Evolutionary conservation across 2,888 invertebrate genomes (phyloP).

Genomic region (Aethes cnicana): DNA sequence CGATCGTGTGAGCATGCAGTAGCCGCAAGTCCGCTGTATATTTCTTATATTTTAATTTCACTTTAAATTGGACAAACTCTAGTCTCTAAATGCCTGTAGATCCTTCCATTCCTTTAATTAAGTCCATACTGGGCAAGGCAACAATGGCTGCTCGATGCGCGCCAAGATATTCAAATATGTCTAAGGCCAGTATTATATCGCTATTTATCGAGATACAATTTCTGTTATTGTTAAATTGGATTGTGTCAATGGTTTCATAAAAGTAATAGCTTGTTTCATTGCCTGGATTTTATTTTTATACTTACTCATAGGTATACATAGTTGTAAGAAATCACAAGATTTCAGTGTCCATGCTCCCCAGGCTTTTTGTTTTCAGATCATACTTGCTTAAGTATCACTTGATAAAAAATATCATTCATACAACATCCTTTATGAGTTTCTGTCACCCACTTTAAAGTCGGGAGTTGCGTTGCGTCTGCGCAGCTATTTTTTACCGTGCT

Average conservation of each 20-base stretch:
- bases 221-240: slow-evolving; percentile 22
- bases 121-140: slow-evolving; percentile 78
- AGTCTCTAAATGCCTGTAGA: slow-evolving; percentile 73
- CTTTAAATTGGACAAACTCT: slow-evolving; percentile 35
- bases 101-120: slow-evolving; percentile 77
- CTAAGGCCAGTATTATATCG: slow-evolving; percentile 75
- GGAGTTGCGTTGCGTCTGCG: not conserved
- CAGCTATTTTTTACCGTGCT: slow-evolving; percentile 25
- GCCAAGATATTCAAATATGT: slow-evolving; percentile 81
- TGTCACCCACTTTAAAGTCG: slow-evolving; percentile 8
- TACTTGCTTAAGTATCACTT: too few species aligned
- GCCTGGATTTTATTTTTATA: not conserved
- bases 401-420: too few species aligned
- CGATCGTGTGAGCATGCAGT: too few species aligned
- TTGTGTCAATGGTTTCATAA: slow-evolving; percentile 24
- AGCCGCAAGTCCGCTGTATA: too few species aligned
- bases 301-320: too few species aligned
- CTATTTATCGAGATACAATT: slow-evolving; percentile 57
- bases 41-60: slow-evolving; percentile 26
- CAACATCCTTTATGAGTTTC: slow-evolving; percentile 16
- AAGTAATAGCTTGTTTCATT: slow-evolving; percentile 3
- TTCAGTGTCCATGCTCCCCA: too few species aligned
- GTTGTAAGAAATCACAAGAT: too few species aligned
- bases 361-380: too few species aligned
- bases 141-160: slow-evolving; percentile 77